Base-by-base conservation (phyloP, 2,113 vertebrate genomes). In the Ceyx cyanopectus region DNA sequence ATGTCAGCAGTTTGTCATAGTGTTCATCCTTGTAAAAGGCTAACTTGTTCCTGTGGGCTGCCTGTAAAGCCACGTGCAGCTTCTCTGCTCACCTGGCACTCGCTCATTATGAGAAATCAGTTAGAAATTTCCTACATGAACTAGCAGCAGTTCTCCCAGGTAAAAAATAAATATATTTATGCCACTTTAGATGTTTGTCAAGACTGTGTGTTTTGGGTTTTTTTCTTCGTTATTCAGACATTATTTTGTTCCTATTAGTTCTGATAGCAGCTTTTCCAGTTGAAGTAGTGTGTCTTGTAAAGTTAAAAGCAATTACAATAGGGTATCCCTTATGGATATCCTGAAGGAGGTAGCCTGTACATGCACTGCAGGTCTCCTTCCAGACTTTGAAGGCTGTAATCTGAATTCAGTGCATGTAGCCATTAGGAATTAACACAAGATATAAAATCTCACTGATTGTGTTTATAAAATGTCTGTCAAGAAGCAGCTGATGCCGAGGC, bases 351-450 rank as follows among this genome's bases (percentile, higher is more conserved):
- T 58, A 56, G 27, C 10, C 37, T 82, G 22, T 7, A 62, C 40
- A 32, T 18, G 57, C 60, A 50, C 67, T 12, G 3, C 45, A 60
- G 86, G 56, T 81, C 89, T 91, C 18, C 45, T 70, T 85, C 63
- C 81, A 67, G 22, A 68, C 23, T 78, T 66, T 30, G 81, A 92
- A 94, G 56, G 40, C 60, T 75, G 43, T 37, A 84, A 70, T 93
- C 40, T 85, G 56, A 61, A 81, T 92, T 91, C 68, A 73, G 3
- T 70, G n/a, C 56, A 21, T 63, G 65, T 61, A 79, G 27, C 60
- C 81, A 87, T 92, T 87, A 89, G 85, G 91, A 94, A 94, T 92
- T 93, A 93, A 91, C 74, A 46, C 29, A 73, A 81, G 65, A 76
- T 73, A 77, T 18, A 70, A 91, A 89, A 90, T 92, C 58, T 86